Evolutionary conservation across 2,113 vertebrate genomes (phyloP), one percentile per base, ranked within the genome.

Genomic region (Lagopus muta): DNA sequence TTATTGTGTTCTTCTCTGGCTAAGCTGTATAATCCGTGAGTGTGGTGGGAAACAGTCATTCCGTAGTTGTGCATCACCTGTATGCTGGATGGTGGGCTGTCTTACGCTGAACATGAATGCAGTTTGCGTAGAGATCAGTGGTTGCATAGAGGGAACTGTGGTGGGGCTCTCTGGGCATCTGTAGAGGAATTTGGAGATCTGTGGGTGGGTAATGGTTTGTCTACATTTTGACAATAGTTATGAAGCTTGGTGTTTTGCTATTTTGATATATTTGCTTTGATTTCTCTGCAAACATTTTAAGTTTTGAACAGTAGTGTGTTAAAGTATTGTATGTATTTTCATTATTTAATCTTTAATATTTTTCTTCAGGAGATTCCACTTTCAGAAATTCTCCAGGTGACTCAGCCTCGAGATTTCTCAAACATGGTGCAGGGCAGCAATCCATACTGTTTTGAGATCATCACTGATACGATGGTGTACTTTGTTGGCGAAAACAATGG

Each of bases 391-490:
- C 98, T 99, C 50, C 99, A 99, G 96, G 98, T 99, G 90, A 99
- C 99, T 91, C 98, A 97, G 25, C 98, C 98, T 87, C 98, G 97
- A 96, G 98, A 99, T 97, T 98, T 98, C 96, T 98, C 98, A 73
- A 98, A 97, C 58, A 86, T 97, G 94, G 98, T 98, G 58, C 98
- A 98, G 96, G 98, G 98, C 92, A 99, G 99, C 97, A 99, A 98
- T 96, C 99, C 99, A 28, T 99, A 99, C 98, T 99, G 99, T 97
- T 99, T 99, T 97, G 99, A 99, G 98, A 98, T 99, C 97, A 99
- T 99, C 97, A 99, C 99, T 42, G 98, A 98, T 93, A 99, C 98
- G 43, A 98, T 99, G 98, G 98, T 99, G 19, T 99, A 99, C 98
- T 99, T 99, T 88, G 99, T 99, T 89, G 99, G 99, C n/a, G 99